These are phyloP conservation scores for Paralvinella palmiformis DNA, from an alignment of 1,140 invertebrate genomes.

Conservation along the genomic window DNA sequence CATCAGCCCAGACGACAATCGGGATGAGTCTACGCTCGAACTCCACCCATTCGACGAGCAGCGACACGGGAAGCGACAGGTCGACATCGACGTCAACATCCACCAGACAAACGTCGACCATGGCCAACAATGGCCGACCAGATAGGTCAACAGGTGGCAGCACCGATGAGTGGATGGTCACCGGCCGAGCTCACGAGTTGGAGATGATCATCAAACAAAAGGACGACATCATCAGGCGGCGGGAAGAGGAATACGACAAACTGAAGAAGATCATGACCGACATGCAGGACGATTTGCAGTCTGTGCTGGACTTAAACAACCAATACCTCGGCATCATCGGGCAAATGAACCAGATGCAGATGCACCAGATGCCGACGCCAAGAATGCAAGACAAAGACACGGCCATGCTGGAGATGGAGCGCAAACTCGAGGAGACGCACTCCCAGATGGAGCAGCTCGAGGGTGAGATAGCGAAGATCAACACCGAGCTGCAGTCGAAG, in stretches of 20 bases:
- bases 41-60: not conserved
- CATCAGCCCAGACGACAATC: not conserved
- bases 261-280: slow-evolving; percentile 4
- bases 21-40: not conserved
- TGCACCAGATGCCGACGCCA: slow-evolving; percentile 3
- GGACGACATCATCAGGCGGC: not conserved
- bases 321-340: slow-evolving; percentile 11
- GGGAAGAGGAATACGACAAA: slow-evolving; percentile 5
- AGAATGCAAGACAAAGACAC: not conserved
- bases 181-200: no score
- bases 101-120: not conserved
- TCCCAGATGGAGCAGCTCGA: slow-evolving; percentile 5
- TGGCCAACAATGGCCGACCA: not conserved
- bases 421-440: slow-evolving; percentile 4
- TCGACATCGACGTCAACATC: not conserved
- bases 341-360: slow-evolving; percentile 9
- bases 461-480: not conserved
- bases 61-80: not conserved
- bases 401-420: not conserved
- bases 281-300: slow-evolving; percentile 3
- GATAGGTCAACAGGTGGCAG: not conserved
- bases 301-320: slow-evolving; percentile 4
- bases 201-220: not conserved
- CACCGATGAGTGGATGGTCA: no score
- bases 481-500: not conserved